A percentile compares a stretch with the other conserved stretches of the same genome.
Evolutionary conservation across 2,113 vertebrate species (phyloP).

Genomic region (Anoplopoma fimbria): DNA sequence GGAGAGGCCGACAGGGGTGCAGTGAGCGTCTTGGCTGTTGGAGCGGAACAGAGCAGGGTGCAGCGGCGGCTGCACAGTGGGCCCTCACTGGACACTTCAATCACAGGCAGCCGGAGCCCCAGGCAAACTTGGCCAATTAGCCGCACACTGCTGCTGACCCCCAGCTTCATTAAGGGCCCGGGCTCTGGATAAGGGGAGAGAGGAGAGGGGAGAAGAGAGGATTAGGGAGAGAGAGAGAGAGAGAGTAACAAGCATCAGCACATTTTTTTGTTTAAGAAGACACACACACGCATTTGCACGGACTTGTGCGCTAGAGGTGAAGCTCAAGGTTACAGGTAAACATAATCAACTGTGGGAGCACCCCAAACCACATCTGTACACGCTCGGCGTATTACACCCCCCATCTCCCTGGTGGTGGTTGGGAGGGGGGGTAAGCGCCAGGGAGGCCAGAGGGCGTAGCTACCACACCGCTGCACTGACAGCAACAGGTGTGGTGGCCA

Average conservation of each 20-base stretch:
- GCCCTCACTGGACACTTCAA: constrained; percentile 80
- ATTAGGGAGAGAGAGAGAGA: constrained; percentile 32
- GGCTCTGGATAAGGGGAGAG: constrained; percentile 66
- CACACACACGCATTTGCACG: constrained; percentile 47
- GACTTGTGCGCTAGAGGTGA: constrained; percentile 56
- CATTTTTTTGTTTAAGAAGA: constrained; percentile 49
- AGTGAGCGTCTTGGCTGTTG: constrained; percentile 68
- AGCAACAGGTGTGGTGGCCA: constrained; percentile 81
- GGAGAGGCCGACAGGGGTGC: constrained; percentile 60
- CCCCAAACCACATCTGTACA: constrained; percentile 35
- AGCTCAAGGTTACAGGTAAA: constrained; percentile 73
- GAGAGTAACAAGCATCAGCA: constrained; percentile 43
- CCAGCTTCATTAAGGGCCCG: constrained; percentile 82
- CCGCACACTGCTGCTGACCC: constrained; percentile 79
- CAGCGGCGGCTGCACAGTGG: constrained; percentile 60
- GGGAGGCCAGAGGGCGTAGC: constrained; percentile 60
- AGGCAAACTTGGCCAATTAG: constrained; percentile 84
- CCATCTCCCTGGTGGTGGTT: constrained; percentile 12
- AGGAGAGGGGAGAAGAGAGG: constrained; percentile 32
- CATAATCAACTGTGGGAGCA: constrained; percentile 51
- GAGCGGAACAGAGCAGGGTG: constrained; percentile 74
- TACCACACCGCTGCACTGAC: constrained; percentile 62
- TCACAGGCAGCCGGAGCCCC: constrained; percentile 77
- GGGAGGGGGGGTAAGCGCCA: constrained; percentile 13
- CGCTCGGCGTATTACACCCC: constrained; percentile 10